Evolutionary conservation across 2,888 invertebrate genomes (phyloP).

Genomic region (Pseudococcus viburni): DNA sequence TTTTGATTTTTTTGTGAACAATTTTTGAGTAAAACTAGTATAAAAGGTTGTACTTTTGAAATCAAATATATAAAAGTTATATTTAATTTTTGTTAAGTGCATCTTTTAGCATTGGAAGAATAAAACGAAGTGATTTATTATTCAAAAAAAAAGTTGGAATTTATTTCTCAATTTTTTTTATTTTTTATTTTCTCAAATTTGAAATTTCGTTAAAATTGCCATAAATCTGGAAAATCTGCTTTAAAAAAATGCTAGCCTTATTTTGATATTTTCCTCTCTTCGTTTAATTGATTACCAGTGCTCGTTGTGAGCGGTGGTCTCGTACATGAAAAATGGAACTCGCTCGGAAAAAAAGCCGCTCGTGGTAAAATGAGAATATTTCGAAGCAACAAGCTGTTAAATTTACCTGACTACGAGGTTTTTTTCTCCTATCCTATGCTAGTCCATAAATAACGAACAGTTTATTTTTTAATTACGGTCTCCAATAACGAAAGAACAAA

Average conservation of each 20-base stretch:
- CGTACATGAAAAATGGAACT: not conserved
- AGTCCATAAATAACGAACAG: not conserved
- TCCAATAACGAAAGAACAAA: slow-evolving; percentile 15
- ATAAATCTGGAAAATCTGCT: not conserved
- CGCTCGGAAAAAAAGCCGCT: not conserved
- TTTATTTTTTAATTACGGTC: slow-evolving; percentile 21
- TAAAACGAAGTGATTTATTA: too few species aligned
- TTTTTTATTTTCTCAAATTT: too few species aligned
- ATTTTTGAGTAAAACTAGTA: too few species aligned
- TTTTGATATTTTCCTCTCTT: not conserved
- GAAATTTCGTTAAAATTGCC: not conserved
- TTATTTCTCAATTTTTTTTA: too few species aligned
- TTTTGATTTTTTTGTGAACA: too few species aligned
- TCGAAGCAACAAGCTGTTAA: slow-evolving; percentile 4
- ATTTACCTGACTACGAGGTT: not conserved
- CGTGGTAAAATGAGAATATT: not conserved
- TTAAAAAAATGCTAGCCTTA: not conserved
- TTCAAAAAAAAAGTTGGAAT: too few species aligned
- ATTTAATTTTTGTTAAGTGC: too few species aligned
- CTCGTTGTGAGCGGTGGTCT: not conserved
- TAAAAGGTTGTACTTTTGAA: too few species aligned
- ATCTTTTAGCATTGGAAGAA: too few species aligned
- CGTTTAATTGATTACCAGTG: not conserved
- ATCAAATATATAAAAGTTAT: too few species aligned
- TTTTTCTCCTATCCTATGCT: not conserved